Evolutionary conservation across 2,888 invertebrate genomes (phyloP), one percentile per base, ranked within the genome.

Genomic region (Tortricodes alternella): DNA sequence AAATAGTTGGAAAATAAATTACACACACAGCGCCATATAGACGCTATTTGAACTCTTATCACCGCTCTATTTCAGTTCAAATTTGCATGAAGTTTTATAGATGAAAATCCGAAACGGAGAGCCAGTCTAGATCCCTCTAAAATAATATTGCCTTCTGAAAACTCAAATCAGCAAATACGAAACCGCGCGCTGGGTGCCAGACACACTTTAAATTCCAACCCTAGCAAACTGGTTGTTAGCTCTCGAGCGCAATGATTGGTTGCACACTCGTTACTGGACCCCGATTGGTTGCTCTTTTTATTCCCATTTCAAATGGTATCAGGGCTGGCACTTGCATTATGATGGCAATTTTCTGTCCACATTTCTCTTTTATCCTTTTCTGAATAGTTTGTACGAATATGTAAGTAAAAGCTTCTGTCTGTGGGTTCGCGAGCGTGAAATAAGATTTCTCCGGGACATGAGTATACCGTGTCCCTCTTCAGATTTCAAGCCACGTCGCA

Each of bases 271-370:
- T 13, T 11, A 13, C 32, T 32, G 9, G 9, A 3, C 32, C 19
- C 11, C 21, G 23, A 39, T 21, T 39, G 23, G 23, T 8, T 11
- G 23, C 8, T 39, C 11, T 7, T 3, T 9, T 5, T 13, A 19
- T 23, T 23, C 35, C 7, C 24, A 38, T 27, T 49, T 49, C n/a
- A 38, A 37, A 32, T 38, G 11, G 37, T 27, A 27, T 18, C 38
- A 49, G 18, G 27, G 18, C 27, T 38, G 37, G 11, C 24, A 46
- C 19, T 19, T 11, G 18, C n/a, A 8, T 3, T 13, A 32, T 32
- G 19, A 19, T 34, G n/a, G 11, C 4, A 21, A 9, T 34, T 46
- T 46, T 23, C 7, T 8, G 1, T 13, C 9, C 4, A 11, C 19
- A 15, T 15, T 41, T 24, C 0, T 15, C 6, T 9, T 35, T 16